These are phyloP conservation scores for Pseudocheirus occidentalis DNA, from an alignment of 2,797 vertebrate species.

Conservation along the genomic window DNA sequence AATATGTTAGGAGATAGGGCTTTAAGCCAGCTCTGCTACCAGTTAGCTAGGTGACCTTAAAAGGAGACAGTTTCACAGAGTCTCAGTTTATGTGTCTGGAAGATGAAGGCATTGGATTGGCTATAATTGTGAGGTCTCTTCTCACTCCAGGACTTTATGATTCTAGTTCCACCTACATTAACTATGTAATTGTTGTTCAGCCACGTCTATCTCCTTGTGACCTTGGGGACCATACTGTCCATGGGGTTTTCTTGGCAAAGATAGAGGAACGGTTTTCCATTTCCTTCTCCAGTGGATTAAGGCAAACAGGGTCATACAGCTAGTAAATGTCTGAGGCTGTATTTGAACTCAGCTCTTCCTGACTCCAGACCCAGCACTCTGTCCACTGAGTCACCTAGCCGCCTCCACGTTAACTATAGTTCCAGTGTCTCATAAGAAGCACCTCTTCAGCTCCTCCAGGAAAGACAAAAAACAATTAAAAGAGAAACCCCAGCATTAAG, in stretches of 20 bases:
- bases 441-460: background rate
- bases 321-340: background rate
- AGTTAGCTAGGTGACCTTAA: background rate
- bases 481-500: background rate
- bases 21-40: background rate
- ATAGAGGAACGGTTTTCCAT: background rate
- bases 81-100: background rate
- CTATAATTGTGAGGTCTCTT: background rate
- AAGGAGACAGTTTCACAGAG: background rate
- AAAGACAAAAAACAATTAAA: background rate
- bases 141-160: background rate
- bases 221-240: background rate
- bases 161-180: background rate
- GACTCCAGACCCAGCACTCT: background rate
- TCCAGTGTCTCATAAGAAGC: background rate
- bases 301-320: background rate
- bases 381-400: background rate
- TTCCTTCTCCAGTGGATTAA: background rate
- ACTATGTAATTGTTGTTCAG: background rate
- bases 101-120: background rate
- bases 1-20: background rate
- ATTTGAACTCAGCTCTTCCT: background rate
- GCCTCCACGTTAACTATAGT: background rate
- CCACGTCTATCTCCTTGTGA: background rate
- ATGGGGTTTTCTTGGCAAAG: background rate